phyloP scores from a whole-genome alignment of 2,888 invertebrate genomes.

The Polyommatus iphigenia region DNA sequence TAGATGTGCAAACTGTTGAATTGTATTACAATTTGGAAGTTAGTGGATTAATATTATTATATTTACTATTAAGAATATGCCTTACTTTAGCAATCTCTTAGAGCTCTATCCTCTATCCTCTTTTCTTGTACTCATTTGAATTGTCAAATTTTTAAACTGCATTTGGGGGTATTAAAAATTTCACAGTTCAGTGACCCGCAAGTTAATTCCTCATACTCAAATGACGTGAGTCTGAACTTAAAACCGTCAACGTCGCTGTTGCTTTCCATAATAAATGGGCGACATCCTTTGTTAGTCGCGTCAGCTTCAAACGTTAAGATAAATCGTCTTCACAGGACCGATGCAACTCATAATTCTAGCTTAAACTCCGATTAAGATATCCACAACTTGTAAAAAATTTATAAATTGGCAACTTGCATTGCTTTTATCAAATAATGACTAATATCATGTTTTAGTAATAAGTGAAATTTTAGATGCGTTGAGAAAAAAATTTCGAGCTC shows the following conservation, averaged over 20 bases:
- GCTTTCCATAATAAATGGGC: constrained; percentile 42
- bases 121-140: not conserved
- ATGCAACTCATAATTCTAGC: constrained; percentile 33
- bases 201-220: constrained; percentile 40
- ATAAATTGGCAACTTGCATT: not conserved
- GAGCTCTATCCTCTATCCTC: not conserved
- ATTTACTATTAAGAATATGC: no score
- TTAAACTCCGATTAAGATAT: constrained; percentile 31
- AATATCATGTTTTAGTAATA: no score
- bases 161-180: not conserved
- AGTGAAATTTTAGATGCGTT: no score
- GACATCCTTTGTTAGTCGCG: constrained; percentile 43
- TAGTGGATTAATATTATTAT: no score
- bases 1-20: no score
- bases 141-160: not conserved
- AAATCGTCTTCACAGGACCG: constrained; percentile 42
- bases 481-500: no score
- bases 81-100: no score
- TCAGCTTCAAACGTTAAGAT: constrained; percentile 47
- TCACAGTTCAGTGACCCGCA: constrained; percentile 38
- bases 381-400: not conserved
- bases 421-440: not conserved
- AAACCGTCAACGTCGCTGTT: constrained; percentile 43
- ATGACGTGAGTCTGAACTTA: constrained; percentile 41
- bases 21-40: no score